A percentile compares a stretch with the other conserved stretches of the same genome.
phyloP scores from a whole-genome alignment of 2,888 invertebrate genomes.

The Andrena camellia region DNA sequence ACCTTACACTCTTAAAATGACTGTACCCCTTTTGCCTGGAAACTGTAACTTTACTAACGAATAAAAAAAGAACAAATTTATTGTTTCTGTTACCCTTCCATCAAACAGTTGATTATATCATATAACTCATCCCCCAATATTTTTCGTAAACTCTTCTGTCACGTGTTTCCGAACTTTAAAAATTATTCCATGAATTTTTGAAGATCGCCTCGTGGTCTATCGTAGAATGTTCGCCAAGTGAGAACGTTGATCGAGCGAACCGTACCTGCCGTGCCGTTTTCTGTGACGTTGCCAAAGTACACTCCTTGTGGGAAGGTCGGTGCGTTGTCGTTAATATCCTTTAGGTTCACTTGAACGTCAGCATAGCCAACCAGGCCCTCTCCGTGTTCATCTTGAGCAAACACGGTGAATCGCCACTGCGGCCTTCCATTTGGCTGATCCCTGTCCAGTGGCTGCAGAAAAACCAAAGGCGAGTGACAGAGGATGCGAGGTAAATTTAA shows the following conservation, averaged over 20 bases:
- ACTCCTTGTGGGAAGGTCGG: conserved; percentile 98
- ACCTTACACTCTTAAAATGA: no score
- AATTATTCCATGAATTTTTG: no score
- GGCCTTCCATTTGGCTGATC: conserved; percentile 98
- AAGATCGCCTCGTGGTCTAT: no score
- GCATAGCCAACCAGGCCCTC: conserved; percentile 98
- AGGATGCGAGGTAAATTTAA: conserved; percentile 31
- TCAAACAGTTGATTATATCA: no score
- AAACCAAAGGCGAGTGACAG: conserved; percentile 18
- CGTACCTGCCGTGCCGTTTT: conserved; percentile 95
- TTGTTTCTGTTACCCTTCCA: no score
- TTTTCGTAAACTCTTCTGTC: no score
- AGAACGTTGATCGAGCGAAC: neutral
- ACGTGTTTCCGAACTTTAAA: no score
- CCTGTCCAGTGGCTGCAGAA: conserved; percentile 94
- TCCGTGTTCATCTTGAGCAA: conserved; percentile 98
- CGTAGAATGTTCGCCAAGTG: neutral
- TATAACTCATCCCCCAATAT: no score
- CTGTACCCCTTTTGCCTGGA: no score
- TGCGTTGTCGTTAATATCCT: conserved; percentile 98
- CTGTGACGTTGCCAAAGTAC: conserved; percentile 97
- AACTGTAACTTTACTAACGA: no score
- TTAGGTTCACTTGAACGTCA: conserved; percentile 98
- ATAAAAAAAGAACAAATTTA: no score
- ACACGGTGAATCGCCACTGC: conserved; percentile 98